Evolutionary conservation across 2,113 vertebrate species (phyloP).

Genomic region (Riparia riparia): DNA sequence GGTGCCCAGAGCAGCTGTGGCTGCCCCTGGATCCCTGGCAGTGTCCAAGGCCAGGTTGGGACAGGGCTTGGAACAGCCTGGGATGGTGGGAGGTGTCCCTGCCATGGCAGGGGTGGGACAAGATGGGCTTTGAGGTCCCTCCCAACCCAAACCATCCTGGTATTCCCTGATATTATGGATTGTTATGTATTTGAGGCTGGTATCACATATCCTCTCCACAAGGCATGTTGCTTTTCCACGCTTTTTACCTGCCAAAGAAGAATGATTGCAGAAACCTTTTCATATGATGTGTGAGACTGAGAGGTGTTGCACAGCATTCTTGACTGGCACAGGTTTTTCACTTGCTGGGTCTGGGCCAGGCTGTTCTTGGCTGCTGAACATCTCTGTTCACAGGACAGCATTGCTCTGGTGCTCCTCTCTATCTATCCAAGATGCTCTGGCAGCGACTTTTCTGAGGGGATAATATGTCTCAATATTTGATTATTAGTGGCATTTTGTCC

Average conservation of each 20-base stretch:
- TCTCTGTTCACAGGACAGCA: not conserved
- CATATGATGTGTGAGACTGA: not conserved
- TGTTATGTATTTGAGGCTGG: not conserved
- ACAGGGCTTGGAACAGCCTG: fast-evolving
- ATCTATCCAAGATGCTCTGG: not conserved
- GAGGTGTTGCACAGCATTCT: not conserved
- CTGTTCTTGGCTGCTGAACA: not conserved
- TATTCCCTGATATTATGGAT: not conserved
- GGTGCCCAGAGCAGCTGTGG: not conserved
- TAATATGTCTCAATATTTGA: not conserved
- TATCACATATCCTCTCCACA: not conserved
- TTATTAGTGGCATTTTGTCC: not conserved
- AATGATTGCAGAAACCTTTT: not conserved
- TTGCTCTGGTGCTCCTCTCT: not conserved
- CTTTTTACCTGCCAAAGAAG: not conserved
- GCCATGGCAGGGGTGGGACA: fast-evolving
- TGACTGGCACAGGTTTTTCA: not conserved
- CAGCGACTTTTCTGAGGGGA: not conserved
- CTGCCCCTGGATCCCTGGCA: not conserved
- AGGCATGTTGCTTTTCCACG: not conserved
- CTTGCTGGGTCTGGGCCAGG: not conserved
- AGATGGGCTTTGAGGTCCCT: not conserved
- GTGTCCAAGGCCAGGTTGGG: not conserved
- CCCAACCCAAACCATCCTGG: no score
- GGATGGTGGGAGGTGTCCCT: not conserved